These are phyloP conservation scores for Sitta carolinensis DNA, from an alignment of 2,797 vertebrate species.

Conservation along the genomic window DNA sequence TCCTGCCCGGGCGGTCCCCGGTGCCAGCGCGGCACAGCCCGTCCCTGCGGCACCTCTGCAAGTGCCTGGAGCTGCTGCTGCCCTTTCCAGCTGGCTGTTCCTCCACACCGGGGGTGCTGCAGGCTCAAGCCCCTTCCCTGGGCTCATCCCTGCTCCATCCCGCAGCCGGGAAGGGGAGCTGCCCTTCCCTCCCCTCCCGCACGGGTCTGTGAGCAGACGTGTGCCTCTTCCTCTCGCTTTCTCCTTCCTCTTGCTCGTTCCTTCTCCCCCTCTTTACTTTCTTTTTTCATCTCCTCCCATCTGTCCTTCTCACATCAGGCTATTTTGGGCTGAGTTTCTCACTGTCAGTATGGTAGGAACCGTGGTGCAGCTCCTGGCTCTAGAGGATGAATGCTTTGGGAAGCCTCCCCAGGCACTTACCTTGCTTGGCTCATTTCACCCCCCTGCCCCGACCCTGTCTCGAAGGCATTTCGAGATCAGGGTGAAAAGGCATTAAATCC, in stretches of 20 bases:
- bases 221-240: background rate
- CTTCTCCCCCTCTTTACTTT: conserved; percentile 46
- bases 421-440: background rate
- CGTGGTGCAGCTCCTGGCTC: conserved; percentile 7
- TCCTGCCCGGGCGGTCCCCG: rapidly evolving
- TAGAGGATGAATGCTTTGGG: background rate
- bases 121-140: background rate
- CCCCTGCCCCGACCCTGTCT: background rate
- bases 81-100: background rate
- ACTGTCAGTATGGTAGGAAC: conserved; percentile 33
- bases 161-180: rapidly evolving
- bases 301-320: conserved; percentile 57
- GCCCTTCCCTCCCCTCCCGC: background rate
- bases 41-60: rapidly evolving
- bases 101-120: too few relatives aligned
- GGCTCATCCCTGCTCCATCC: background rate
- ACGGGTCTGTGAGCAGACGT: background rate
- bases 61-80: background rate
- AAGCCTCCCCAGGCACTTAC: background rate
- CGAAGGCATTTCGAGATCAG: background rate
- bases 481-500: background rate
- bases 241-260: background rate
- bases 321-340: conserved; percentile 57
- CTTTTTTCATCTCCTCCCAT: conserved; percentile 48
- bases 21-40: rapidly evolving